Evolutionary conservation across 2,888 invertebrate species (phyloP), one percentile per base, ranked within the genome.

Genomic region (Pardosa pseudoannulata): DNA sequence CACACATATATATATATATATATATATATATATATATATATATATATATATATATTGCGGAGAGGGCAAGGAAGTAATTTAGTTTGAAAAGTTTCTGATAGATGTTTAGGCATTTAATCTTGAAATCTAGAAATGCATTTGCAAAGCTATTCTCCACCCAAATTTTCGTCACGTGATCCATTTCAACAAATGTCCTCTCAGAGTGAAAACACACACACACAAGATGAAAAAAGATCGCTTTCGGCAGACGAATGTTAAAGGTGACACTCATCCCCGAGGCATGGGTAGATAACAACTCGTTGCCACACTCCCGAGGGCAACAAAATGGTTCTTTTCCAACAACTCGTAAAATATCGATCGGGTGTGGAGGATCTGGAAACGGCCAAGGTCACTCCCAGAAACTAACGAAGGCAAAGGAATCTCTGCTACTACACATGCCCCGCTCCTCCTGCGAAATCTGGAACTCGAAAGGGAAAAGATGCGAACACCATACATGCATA

Each of bases 371-470:
- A n/a, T n/a, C 19, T 31, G 5, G 27, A 32, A 68, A 28, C 74
- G 80, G 73, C 80, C 80, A 80, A 80, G 80, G 80, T 73, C 74
- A 74, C 36, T 64, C 29, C 41, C 13, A 6, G 3, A 23, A 56
- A 56, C 67, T 31, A 67, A 32, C 32, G 36, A 67, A 16, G n/a
- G 31, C 62, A 27, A 36, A 23, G 23, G 62, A 23, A 62, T 7
- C 11, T 36, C 36, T 36, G 11, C n/a, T n/a, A n/a, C n/a, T n/a
- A n/a, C n/a, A n/a, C n/a, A n/a, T n/a, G 23, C 62, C n/a, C n/a
- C n/a, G n/a, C n/a, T 28, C 16, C 32, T 67, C n/a, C 67, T 19
- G 67, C 5, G 11, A 67, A 31, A 1, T n/a, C 32, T 19, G 13
- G 67, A 32, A 23, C 23, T 16, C 67, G 67, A 28, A 31, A 67